Percentiles rank a stretch among this genome's conserved stretches.
These are phyloP conservation scores for Danionella cerebrum DNA, from an alignment of 2,113 vertebrate genomes.

Conservation along the genomic window DNA sequence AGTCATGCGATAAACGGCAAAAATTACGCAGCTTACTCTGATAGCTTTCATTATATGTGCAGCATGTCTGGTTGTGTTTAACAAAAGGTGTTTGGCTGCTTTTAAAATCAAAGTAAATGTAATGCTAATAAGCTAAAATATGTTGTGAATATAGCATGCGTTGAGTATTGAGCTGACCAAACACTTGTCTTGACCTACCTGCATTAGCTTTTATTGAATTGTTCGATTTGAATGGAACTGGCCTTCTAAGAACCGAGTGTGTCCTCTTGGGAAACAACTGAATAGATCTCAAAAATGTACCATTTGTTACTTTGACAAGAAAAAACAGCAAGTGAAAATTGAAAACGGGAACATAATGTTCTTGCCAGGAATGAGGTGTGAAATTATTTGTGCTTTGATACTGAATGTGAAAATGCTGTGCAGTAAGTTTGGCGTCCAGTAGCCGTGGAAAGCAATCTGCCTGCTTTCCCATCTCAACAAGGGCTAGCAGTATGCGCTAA, in stretches of 20 bases:
- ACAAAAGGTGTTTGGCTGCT: too few relatives aligned
- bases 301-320: conserved; percentile 53
- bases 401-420: neutral
- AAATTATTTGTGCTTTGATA: neutral
- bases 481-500: neutral
- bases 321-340: neutral
- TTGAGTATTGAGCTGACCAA: neutral
- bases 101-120: neutral
- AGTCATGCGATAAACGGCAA: neutral
- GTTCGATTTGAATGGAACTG: conserved; percentile 46
- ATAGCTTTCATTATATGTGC: neutral
- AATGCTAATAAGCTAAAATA: neutral
- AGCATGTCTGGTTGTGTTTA: neutral
- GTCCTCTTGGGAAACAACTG: conserved; percentile 37
- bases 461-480: neutral
- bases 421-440: neutral
- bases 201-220: neutral
- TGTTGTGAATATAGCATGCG: neutral
- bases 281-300: conserved; percentile 22
- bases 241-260: conserved; percentile 41
- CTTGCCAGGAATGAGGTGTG: neutral
- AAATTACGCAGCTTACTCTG: neutral
- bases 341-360: conserved; percentile 1
- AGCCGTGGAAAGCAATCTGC: neutral
- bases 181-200: neutral